phyloP scores from a whole-genome alignment of 2,113 vertebrate species.

The Cranoglanis bouderius region DNA sequence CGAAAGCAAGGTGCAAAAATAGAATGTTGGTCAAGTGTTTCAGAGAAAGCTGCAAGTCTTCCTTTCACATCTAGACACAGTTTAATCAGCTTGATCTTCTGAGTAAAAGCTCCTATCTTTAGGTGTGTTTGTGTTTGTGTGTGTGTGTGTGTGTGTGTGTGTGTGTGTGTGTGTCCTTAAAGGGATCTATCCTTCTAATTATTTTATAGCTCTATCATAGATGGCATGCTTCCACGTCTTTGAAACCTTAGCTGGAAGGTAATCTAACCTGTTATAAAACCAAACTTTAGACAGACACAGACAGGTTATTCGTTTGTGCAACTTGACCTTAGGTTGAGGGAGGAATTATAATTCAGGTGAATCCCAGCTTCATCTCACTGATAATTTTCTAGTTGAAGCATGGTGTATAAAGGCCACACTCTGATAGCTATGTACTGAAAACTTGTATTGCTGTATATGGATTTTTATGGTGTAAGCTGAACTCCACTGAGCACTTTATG shows the following conservation, averaged over 20 bases:
- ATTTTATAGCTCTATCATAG: not conserved
- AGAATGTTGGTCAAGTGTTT: slow-evolving; percentile 68
- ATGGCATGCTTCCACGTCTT: not conserved
- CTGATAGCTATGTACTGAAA: not conserved
- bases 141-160: not conserved
- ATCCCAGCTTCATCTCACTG: not conserved
- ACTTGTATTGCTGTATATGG: not conserved
- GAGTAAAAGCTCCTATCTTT: not conserved
- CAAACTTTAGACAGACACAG: slow-evolving; percentile 22
- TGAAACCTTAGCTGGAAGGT: not conserved
- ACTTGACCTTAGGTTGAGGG: not conserved
- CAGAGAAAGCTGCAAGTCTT: slow-evolving; percentile 66
- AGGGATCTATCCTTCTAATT: not conserved
- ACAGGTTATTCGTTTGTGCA: slow-evolving; percentile 22
- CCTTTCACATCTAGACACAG: slow-evolving; percentile 58
- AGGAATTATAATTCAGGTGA: not conserved
- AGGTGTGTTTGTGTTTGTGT: not conserved
- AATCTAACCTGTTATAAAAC: slow-evolving; percentile 9
- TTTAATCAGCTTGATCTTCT: slow-evolving; percentile 65
- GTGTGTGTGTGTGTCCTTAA: not conserved
- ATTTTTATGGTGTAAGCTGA: not conserved
- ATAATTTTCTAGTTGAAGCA: slow-evolving; percentile 9
- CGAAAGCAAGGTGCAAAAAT: slow-evolving; percentile 67
- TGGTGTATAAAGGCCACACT: not conserved
- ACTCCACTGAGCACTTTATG: not conserved